A percentile compares a stretch with the other conserved stretches of the same genome.
These are phyloP conservation scores for Gortyna flavago DNA, from an alignment of 2,888 invertebrate species.

Conservation along the genomic window DNA sequence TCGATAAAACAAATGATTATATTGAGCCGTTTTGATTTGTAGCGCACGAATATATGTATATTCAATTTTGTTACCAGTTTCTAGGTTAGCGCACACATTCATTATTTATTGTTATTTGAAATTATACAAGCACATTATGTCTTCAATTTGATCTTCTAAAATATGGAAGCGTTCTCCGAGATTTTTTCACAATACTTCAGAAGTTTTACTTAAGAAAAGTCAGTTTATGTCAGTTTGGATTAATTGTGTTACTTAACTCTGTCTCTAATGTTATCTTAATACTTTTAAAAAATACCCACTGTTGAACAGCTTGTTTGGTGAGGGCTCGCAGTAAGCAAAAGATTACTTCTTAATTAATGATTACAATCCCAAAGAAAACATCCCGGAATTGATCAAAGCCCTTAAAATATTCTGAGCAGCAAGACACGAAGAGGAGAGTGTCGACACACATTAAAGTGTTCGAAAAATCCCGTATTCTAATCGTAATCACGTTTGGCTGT, in stretches of 20 bases:
- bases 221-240: background rate
- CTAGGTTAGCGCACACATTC: slow-evolving; percentile 54
- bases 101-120: slow-evolving; percentile 36
- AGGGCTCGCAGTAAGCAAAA: background rate
- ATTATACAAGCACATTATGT: slow-evolving; percentile 18
- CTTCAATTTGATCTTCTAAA: slow-evolving; percentile 8
- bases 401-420: background rate
- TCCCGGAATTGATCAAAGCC: background rate
- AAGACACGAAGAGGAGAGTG: slow-evolving; percentile 2
- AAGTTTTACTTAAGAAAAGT: background rate
- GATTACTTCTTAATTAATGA: background rate
- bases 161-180: slow-evolving; percentile 2
- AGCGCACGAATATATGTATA: slow-evolving; percentile 20
- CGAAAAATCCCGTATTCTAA: slow-evolving; percentile 26
- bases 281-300: too few relatives aligned
- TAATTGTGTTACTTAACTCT: background rate
- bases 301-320: background rate
- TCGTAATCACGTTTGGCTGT: slow-evolving; percentile 42
- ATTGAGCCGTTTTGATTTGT: slow-evolving; percentile 53
- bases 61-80: slow-evolving; percentile 47
- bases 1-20: slow-evolving; percentile 59
- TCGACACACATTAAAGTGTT: slow-evolving; percentile 44
- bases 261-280: background rate
- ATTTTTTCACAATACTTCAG: background rate
- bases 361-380: slow-evolving; percentile 14